Conservation (phyloP, 2,797 vertebrate genomes). For the Muscicapa comitata region DNA sequence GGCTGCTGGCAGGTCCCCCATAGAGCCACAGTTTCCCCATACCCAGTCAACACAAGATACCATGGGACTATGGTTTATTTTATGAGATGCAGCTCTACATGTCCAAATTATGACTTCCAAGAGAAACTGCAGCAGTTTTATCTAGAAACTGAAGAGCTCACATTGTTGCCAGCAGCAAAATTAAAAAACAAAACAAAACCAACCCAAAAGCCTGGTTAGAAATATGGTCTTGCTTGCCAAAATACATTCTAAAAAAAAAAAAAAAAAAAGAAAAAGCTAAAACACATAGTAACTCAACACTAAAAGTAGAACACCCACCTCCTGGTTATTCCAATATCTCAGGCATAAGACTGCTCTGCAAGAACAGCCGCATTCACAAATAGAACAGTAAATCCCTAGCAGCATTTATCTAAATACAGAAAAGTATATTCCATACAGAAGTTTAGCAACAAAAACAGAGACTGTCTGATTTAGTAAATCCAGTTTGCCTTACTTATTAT, state of each 20-base stretch:
- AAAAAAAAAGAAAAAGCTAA: neutral
- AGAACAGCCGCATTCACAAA: conserved; percentile 1
- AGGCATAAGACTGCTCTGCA: neutral
- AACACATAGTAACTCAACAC: neutral
- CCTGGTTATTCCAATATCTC: neutral
- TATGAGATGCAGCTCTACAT: neutral
- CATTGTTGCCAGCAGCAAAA: neutral
- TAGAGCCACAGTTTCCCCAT: neutral
- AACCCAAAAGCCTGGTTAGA: neutral
- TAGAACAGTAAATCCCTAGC: conserved; percentile 21
- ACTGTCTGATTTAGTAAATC: conserved; percentile 39
- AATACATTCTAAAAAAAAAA: neutral
- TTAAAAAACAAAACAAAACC: neutral
- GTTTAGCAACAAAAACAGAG: conserved; percentile 39
- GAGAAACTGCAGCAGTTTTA: neutral
- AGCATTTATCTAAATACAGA: conserved; percentile 1
- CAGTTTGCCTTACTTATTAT: conserved; percentile 50
- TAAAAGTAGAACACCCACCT: neutral
- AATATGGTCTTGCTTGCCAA: neutral
- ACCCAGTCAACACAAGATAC: neutral
- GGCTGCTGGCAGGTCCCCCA: neutral
- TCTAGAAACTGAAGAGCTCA: neutral
- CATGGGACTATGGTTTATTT: neutral
- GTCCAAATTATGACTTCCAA: neutral
- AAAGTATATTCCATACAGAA: conserved; percentile 9